Percentiles rank a stretch among this genome's conserved stretches.
phyloP scores from a whole-genome alignment of 64 coral and sea anemone genomes.

The Montipora sp. region DNA sequence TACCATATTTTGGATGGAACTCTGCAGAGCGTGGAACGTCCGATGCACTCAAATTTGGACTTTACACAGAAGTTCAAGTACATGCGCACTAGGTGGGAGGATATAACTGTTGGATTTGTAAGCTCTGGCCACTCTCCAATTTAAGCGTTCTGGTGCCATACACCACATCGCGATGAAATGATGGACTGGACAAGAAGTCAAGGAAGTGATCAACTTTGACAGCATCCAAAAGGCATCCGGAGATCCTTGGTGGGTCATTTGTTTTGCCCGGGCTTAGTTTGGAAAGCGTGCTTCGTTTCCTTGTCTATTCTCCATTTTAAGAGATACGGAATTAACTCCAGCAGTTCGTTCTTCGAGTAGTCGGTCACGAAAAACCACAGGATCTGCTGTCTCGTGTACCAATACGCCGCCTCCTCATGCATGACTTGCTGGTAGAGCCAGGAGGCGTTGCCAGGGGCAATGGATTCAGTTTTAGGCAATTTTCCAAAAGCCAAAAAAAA shows the following conservation, averaged over 20 bases:
- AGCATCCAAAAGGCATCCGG: neutral
- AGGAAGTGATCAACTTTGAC: conserved; percentile 77
- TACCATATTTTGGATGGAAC: too few species aligned
- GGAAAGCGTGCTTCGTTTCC: neutral
- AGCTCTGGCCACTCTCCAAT: conserved; percentile 50
- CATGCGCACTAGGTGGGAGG: conserved; percentile 62
- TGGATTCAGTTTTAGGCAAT: neutral
- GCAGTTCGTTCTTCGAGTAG: neutral
- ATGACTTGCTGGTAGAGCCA: neutral
- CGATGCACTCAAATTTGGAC: conserved; percentile 53
- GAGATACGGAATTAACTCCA: neutral
- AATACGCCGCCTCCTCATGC: neutral
- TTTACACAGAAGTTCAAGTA: conserved; percentile 59
- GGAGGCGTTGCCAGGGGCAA: neutral
- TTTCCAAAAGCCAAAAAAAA: too few species aligned
- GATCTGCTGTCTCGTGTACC: neutral
- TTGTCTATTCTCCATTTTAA: neutral
- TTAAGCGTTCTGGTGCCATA: conserved; percentile 64
- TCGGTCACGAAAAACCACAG: too few species aligned
- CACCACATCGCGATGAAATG: conserved; percentile 68
- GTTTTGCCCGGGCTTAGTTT: conserved; percentile 1
- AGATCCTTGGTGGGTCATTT: neutral
- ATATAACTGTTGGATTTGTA: conserved; percentile 62
- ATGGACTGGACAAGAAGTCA: conserved; percentile 75
- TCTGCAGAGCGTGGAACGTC: conserved; percentile 60